Conservation (phyloP, 2,888 invertebrate genomes). For the Drosophila nr. perissopoda region DNA sequence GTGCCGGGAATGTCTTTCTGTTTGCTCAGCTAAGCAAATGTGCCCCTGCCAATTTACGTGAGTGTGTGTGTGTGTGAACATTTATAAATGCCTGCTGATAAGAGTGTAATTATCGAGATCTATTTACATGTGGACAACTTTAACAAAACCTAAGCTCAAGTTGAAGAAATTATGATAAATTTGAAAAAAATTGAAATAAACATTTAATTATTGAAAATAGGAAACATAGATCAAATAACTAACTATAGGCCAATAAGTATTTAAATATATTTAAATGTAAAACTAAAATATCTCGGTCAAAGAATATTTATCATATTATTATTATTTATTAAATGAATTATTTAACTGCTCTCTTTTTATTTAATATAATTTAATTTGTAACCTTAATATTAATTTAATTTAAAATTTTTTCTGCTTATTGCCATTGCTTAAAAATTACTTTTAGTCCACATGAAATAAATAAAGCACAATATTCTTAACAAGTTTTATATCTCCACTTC, state of each 20-base stretch:
- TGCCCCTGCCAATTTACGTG: conserved; percentile 15
- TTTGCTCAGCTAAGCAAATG: conserved; percentile 61
- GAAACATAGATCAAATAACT: not conserved
- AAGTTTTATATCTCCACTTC: not conserved
- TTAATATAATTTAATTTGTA: too few relatives aligned
- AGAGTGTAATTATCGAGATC: conserved; percentile 32
- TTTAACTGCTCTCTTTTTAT: not conserved
- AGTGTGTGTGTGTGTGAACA: conserved; percentile 1
- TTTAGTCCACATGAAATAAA: not conserved
- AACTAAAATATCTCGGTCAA: not conserved
- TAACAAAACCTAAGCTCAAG: not conserved
- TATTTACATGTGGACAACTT: not conserved
- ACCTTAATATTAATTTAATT: not conserved
- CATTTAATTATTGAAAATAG: not conserved
- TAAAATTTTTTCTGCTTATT: not conserved
- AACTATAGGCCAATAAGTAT: not conserved
- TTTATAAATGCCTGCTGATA: conserved; percentile 31
- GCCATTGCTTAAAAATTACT: not conserved
- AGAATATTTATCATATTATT: not conserved
- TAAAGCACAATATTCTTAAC: not conserved
- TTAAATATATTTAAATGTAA: not conserved
- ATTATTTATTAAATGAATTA: not conserved
- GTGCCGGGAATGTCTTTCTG: conserved; percentile 15
- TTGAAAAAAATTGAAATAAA: not conserved
- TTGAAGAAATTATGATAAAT: not conserved